Percentiles rank a stretch among this genome's conserved stretches.
Evolutionary conservation across 2,113 vertebrate species (phyloP).

Genomic region (Tachycineta bicolor): DNA sequence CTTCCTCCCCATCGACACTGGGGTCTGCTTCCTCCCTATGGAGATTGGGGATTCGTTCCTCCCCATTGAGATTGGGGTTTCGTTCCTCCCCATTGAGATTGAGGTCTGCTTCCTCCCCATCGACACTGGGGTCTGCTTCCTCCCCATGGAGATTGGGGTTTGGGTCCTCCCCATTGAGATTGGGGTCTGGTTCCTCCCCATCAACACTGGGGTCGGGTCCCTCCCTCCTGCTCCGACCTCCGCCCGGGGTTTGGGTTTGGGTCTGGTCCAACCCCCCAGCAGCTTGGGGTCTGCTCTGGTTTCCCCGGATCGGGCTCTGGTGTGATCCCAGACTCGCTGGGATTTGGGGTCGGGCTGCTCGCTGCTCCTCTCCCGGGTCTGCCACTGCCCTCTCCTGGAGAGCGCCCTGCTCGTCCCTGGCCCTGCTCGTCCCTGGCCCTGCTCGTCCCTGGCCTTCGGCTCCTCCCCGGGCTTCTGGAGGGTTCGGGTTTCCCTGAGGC

Average conservation of each 20-base stretch:
- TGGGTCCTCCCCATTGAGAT: too few relatives aligned
- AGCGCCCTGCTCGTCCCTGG: neutral
- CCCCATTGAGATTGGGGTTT: too few relatives aligned
- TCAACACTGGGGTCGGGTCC: neutral
- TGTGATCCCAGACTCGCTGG: neutral
- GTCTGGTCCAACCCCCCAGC: neutral
- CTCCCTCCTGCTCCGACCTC: neutral
- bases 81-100: neutral
- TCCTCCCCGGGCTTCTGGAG: neutral
- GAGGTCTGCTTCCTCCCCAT: neutral
- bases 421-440: neutral
- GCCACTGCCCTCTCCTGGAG: slow-evolving; percentile 51
- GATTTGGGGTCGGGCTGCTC: fast-evolving
- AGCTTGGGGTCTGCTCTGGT: neutral
- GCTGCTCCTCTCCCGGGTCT: neutral
- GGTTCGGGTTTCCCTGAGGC: neutral
- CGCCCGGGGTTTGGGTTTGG: too few relatives aligned
- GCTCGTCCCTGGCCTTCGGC: neutral
- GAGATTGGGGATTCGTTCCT: neutral
- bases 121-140: too few relatives aligned
- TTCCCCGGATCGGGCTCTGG: neutral
- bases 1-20: neutral
- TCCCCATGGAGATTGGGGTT: neutral
- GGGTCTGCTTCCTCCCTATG: neutral
- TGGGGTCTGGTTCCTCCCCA: too few relatives aligned